These are phyloP conservation scores for Mylabris sibirica DNA, from an alignment of 2,888 invertebrate genomes.

Conservation along the genomic window DNA sequence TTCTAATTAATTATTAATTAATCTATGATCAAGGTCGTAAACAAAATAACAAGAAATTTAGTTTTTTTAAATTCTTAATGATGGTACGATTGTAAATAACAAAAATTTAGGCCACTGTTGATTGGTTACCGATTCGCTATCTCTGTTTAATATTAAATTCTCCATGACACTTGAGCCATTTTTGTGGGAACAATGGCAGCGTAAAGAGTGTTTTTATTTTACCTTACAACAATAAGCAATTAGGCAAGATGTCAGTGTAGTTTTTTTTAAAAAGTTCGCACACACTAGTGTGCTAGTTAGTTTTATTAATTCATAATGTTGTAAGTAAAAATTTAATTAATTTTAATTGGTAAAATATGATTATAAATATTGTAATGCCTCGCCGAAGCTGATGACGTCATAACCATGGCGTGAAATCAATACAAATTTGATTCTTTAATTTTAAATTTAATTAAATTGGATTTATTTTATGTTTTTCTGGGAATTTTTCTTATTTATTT, in stretches of 20 bases:
- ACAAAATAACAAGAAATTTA: too few relatives aligned
- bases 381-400: constrained; percentile 17
- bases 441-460: constrained; percentile 1
- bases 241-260: constrained; percentile 81
- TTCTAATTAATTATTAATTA: too few relatives aligned
- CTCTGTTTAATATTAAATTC: background rate
- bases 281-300: constrained; percentile 76
- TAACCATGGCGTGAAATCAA: constrained; percentile 15
- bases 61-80: background rate
- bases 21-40: too few relatives aligned
- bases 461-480: background rate
- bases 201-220: constrained; percentile 59
- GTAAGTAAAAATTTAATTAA: constrained; percentile 65
- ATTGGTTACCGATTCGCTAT: background rate
- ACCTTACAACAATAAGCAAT: constrained; percentile 63
- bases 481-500: too few relatives aligned
- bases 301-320: constrained; percentile 66
- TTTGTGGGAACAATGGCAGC: constrained; percentile 40
- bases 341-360: constrained; percentile 12
- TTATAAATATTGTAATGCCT: background rate
- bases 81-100: background rate
- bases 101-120: background rate
- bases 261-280: constrained; percentile 66
- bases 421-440: constrained; percentile 11
- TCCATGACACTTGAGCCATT: constrained; percentile 26